phyloP scores from a whole-genome alignment of 2,113 vertebrate genomes.

The Myxocyprinus asiaticus region DNA sequence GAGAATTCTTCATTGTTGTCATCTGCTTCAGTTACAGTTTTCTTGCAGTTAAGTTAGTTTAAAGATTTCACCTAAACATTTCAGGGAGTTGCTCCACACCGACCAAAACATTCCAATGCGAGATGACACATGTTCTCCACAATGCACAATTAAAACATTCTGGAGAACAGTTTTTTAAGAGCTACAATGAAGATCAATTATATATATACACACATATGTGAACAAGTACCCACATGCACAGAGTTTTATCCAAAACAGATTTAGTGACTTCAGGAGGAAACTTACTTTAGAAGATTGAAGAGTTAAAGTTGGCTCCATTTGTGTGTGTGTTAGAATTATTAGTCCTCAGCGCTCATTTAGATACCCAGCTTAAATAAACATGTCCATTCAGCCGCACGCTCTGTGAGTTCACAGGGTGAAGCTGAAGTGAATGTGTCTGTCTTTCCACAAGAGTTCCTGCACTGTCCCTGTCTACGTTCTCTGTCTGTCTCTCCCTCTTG shows the following conservation, averaged over 20 bases:
- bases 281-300: slow-evolving; percentile 73
- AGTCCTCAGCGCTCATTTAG: slow-evolving; percentile 68
- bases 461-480: slow-evolving; percentile 39
- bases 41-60: background rate
- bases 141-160: slow-evolving; percentile 53
- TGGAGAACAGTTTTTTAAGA: background rate
- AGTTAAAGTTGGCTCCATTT: slow-evolving; percentile 86
- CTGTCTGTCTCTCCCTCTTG: slow-evolving; percentile 38
- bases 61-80: slow-evolving; percentile 8
- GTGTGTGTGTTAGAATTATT: slow-evolving; percentile 39
- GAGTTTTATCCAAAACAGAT: slow-evolving; percentile 42
- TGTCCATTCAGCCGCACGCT: slow-evolving; percentile 68
- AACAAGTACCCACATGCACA: slow-evolving; percentile 42
- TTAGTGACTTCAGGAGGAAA: slow-evolving; percentile 37
- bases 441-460: slow-evolving; percentile 13
- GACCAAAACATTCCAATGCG: slow-evolving; percentile 68
- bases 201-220: slow-evolving; percentile 41
- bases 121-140: slow-evolving; percentile 66
- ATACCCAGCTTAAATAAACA: slow-evolving; percentile 64
- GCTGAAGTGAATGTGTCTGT: slow-evolving; percentile 52
- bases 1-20: background rate
- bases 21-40: background rate
- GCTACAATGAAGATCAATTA: background rate
- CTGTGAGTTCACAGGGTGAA: slow-evolving; percentile 51
- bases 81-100: slow-evolving; percentile 59